These are phyloP conservation scores for Ophraella communa DNA, from an alignment of 2,888 invertebrate species.

Conservation along the genomic window DNA sequence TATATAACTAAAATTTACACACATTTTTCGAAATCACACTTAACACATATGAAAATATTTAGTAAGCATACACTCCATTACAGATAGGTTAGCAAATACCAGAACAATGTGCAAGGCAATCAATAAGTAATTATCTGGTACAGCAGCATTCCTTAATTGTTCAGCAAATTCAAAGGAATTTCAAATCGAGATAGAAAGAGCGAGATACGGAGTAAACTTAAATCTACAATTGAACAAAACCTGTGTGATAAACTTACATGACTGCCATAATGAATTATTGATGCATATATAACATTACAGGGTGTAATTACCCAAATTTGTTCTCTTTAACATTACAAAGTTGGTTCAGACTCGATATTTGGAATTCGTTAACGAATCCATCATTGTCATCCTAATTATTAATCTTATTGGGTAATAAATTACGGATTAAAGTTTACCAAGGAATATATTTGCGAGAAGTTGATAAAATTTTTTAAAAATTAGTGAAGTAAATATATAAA, in stretches of 20 bases:
- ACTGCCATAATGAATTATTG: neutral
- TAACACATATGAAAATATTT: too few relatives aligned
- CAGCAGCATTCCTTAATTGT: neutral
- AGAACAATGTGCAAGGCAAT: constrained; percentile 6
- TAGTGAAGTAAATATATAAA: too few relatives aligned
- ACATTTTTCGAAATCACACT: too few relatives aligned
- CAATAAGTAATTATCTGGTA: constrained; percentile 4
- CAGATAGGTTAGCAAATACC: neutral
- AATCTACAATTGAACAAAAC: neutral
- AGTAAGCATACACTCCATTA: neutral
- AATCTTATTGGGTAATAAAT: too few relatives aligned
- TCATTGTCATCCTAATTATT: too few relatives aligned
- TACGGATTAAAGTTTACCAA: too few relatives aligned
- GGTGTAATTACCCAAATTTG: neutral
- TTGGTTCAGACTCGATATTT: neutral
- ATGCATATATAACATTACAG: neutral
- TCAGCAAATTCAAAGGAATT: neutral
- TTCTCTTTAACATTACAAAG: neutral
- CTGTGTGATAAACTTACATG: constrained; percentile 1
- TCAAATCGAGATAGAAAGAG: neutral
- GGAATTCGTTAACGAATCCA: neutral
- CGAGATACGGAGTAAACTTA: neutral
- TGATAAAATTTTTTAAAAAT: too few relatives aligned
- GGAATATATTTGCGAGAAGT: too few relatives aligned
- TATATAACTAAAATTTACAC: neutral